Base-by-base conservation (phyloP, 1,140 invertebrate genomes). In the Drosophila bocqueti region DNA sequence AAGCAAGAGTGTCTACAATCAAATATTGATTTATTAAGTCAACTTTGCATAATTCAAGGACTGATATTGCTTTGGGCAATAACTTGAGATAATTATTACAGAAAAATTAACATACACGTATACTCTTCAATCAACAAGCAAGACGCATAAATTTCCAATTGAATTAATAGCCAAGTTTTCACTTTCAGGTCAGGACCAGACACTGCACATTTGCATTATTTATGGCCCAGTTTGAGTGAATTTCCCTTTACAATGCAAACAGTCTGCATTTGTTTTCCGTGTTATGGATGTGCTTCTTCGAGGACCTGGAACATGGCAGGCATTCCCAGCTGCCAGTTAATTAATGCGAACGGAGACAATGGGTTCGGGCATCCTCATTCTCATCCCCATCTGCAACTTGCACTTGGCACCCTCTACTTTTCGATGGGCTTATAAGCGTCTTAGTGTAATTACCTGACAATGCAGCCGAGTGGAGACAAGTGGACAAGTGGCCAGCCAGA, bases 361-460 rank as follows among this genome's bases (percentile, higher is more conserved):
- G 55, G 24, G 18, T n/a, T 46, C 50, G 18, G 24, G n/a, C 49
- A 13, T 46, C 24, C 26, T 29, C 16, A 13, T 46, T 16, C 47
- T n/a, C 16, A n/a, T 50, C 40, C 16, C 31, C 40, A 29, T 36
- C 42, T 26, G 18, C 71, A 60, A 26, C 65, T 73, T 78, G 74
- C 74, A 81, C 11, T 87, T 72, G 77, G 58, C 78, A 74, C 81
- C 78, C 85, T 81, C 71, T 49, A 59, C 58, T 77, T 75, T 81
- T 84, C 81, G 69, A 87, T 81, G 78, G 81, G 84, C 81, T 89
- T 84, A 84, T 84, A 75, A 84, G 81, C 81, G 74, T 84, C 84
- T 89, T 84, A 89, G 83, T 89, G 81, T 89, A 89, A 89, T 89
- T 89, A 89, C 74, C 85, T 75, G 84, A 89, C 81, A 90, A 89